Evolutionary conservation across 2,113 vertebrate genomes (phyloP).

Genomic region (Dipodomys spectabilis): DNA sequence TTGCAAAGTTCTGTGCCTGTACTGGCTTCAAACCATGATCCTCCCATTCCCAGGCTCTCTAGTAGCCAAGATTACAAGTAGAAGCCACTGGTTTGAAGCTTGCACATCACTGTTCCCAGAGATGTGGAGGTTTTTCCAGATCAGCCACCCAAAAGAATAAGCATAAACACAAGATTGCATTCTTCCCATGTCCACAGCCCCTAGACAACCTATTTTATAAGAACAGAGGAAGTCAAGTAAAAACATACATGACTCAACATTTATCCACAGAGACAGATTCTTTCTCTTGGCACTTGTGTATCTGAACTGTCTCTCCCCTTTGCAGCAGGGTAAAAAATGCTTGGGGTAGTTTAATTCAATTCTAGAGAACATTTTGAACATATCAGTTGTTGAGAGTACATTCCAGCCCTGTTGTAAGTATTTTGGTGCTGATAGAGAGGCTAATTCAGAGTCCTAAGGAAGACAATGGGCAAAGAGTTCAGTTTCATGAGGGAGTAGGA

Average conservation of each 20-base stretch:
- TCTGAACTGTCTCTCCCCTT: not conserved
- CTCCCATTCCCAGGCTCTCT: too few species aligned
- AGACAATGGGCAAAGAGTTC: conserved; percentile 32
- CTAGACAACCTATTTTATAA: conserved; percentile 11
- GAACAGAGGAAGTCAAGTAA: not conserved
- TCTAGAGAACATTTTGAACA: conserved; percentile 41
- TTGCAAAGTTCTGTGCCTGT: too few species aligned
- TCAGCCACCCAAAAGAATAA: not conserved
- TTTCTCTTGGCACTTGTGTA: conserved; percentile 7
- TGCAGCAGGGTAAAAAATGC: not conserved
- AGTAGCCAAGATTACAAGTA: too few species aligned
- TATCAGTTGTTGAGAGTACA: conserved; percentile 33
- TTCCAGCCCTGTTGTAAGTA: not conserved
- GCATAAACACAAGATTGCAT: not conserved
- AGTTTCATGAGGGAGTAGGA: not conserved
- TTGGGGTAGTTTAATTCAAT: conserved; percentile 29
- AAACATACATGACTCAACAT: conserved; percentile 27
- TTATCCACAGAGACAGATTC: conserved; percentile 38
- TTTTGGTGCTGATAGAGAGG: conserved; percentile 20
- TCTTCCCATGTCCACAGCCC: not conserved
- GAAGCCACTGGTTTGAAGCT: too few species aligned
- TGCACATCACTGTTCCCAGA: not conserved
- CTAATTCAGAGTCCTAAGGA: conserved; percentile 19
- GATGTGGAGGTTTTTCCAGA: not conserved
- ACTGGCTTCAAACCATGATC: too few species aligned